These are phyloP conservation scores for Tetropium fuscum DNA, from an alignment of 2,888 invertebrate species.

Conservation along the genomic window DNA sequence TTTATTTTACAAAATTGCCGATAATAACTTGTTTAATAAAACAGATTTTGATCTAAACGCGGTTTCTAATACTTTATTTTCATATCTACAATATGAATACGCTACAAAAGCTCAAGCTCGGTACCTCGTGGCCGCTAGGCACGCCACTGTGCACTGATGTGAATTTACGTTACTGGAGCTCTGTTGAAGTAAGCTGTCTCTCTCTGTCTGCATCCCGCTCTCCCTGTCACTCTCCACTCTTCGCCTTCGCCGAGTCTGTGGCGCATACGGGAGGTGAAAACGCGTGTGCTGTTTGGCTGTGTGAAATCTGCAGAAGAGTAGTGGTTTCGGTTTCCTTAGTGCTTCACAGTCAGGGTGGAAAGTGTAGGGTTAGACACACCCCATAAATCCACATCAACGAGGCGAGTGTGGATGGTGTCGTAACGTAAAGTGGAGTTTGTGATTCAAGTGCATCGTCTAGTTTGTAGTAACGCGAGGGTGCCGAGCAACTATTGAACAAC, in stretches of 20 bases:
- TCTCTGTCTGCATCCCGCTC: constrained; percentile 37
- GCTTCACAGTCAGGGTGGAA: constrained; percentile 43
- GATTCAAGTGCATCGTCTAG: constrained; percentile 31
- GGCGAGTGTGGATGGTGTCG: constrained; percentile 30
- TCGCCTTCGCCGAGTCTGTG: constrained; percentile 36
- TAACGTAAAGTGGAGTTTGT: constrained; percentile 30
- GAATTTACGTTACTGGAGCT: constrained; percentile 22
- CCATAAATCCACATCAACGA: constrained; percentile 40
- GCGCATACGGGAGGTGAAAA: constrained; percentile 42
- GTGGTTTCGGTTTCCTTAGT: constrained; percentile 41
- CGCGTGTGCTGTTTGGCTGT: constrained; percentile 45
- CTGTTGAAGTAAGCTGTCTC: constrained; percentile 31
- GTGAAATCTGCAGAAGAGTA: constrained; percentile 50
- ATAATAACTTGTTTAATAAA: too few relatives aligned
- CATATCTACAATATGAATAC: too few relatives aligned
- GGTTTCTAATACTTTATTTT: too few relatives aligned
- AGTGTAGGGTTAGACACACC: constrained; percentile 55
- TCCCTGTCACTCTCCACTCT: too few relatives aligned
- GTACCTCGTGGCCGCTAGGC: neutral
- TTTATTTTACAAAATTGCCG: too few relatives aligned
- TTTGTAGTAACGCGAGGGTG: constrained; percentile 32
- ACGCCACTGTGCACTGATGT: neutral
- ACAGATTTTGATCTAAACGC: too few relatives aligned
- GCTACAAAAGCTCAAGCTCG: too few relatives aligned
- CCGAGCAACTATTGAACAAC: constrained; percentile 30